phyloP scores from a whole-genome alignment of 2,797 vertebrate species.

The Chelonia mydas region DNA sequence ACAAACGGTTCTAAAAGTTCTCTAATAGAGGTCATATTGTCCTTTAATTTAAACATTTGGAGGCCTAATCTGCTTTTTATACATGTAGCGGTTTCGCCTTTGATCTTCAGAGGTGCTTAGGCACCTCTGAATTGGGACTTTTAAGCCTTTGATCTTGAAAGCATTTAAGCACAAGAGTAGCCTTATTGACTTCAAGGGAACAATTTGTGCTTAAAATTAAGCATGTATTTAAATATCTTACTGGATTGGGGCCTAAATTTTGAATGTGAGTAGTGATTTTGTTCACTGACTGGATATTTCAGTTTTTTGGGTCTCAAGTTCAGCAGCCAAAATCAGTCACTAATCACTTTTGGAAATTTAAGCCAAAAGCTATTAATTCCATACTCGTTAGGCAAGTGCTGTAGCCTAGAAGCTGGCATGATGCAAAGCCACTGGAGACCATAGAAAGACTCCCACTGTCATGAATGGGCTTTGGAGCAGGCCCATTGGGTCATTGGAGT shows the following conservation, averaged over 20 bases:
- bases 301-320: neutral
- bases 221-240: neutral
- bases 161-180: neutral
- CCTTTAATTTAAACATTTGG: neutral
- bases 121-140: neutral
- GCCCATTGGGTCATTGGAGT: neutral
- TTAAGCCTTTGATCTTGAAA: slow-evolving; percentile 24
- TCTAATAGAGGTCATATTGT: neutral
- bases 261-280: neutral
- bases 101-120: slow-evolving; percentile 4
- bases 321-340: neutral
- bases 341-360: neutral
- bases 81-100: neutral
- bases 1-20: too few relatives aligned
- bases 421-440: neutral
- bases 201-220: neutral
- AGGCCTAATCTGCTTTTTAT: neutral
- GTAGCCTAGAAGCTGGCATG: neutral
- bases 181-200: neutral
- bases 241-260: neutral
- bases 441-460: neutral
- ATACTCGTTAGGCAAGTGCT: neutral
- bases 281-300: neutral
- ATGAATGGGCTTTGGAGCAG: neutral
- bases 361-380: neutral